Evolutionary conservation across 2,888 invertebrate genomes (phyloP), one percentile per base, ranked within the genome.

Genomic region (Pachymerium ferrugineum): DNA sequence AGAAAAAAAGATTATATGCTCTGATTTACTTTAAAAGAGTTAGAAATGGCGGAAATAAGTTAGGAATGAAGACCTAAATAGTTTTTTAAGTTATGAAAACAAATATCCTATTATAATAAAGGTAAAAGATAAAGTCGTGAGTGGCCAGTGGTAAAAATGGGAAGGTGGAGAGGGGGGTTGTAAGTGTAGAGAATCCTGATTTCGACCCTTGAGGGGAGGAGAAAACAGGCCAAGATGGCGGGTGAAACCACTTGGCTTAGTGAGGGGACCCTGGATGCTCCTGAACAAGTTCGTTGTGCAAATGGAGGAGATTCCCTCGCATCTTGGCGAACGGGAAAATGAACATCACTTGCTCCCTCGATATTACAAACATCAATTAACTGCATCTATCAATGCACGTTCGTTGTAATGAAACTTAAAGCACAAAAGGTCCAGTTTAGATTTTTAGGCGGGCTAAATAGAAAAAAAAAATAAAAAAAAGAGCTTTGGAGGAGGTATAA

Each of bases 221-320:
- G 62, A 62, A 62, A 62, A 62, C 62, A 25, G 62, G 62, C 25
- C 28, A 62, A 62, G 62, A 62, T 62, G 62, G 25, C 62, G 62
- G 62, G 62, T 62, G 62, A 62, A 62, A 62, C 62, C 62, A 62
- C 62, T 62, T 62, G 62, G 62, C 62, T 62, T 62, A 62, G 25
- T n/a, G 62, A 28, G 62, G 62, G 62, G 62, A n/a, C 25, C 28
- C 62, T 62, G 62, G 62, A 62, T 62, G 62, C 62, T 28, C 25
- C 25, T 62, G 62, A 62, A 62, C 62, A 62, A 62, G 62, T 62
- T 62, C 62, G 62, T 62, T 62, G 62, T 62, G 62, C 62, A 25
- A 54, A 62, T 22, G 28, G 62, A 62, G 62, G 28, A n/a, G n/a
- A n/a, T n/a, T n/a, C n/a, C n/a, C 62, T 62, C 25, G 62, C 25